Conservation (phyloP, 2,113 vertebrate species). For the Oreochromis aureus region DNA sequence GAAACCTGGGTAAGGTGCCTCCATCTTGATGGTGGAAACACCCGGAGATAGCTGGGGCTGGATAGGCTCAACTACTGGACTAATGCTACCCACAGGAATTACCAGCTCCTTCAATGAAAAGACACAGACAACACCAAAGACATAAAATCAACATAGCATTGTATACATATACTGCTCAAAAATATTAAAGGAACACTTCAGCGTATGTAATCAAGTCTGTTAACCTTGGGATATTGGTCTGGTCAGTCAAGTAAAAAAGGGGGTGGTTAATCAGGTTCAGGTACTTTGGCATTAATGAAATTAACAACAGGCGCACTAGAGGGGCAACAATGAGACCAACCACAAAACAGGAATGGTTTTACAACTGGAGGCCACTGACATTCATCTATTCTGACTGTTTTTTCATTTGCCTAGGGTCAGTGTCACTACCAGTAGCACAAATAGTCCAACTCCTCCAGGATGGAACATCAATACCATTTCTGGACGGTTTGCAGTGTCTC, state of each 20-base stretch:
- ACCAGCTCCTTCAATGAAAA: conserved; percentile 66
- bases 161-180: not conserved
- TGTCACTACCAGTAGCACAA: not conserved
- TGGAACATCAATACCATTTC: not conserved
- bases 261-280: not conserved
- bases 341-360: not conserved
- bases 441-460: not conserved
- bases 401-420: not conserved
- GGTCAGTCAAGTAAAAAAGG: not conserved
- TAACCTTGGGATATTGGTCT: not conserved
- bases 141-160: conserved; percentile 1
- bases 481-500: not conserved
- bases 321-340: not conserved
- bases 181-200: not conserved
- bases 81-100: conserved; percentile 67
- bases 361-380: not conserved
- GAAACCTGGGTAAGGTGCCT: conserved; percentile 82
- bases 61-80: conserved; percentile 73
- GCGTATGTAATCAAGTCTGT: not conserved
- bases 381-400: not conserved
- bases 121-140: conserved; percentile 29
- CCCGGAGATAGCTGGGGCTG: conserved; percentile 86
- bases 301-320: not conserved
- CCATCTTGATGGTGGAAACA: conserved; percentile 82
- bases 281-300: not conserved